Base-by-base conservation (phyloP, 2,888 invertebrate genomes). In the Tachina lurida region DNA sequence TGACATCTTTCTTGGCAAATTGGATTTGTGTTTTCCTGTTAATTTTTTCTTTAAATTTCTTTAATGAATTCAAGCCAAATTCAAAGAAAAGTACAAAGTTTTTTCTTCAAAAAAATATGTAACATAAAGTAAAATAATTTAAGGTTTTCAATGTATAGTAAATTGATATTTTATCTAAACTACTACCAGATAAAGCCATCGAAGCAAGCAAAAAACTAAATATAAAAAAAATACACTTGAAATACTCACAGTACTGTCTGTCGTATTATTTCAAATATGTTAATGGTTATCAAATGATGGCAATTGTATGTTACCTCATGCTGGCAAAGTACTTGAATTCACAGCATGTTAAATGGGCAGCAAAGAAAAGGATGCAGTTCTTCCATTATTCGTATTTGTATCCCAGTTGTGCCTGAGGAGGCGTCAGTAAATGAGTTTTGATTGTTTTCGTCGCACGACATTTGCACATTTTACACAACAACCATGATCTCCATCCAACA, bases 231-330 rank as follows among this genome's bases (percentile, higher is more conserved):
- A 31, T 7, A 39, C 22, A 71, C 15, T 39, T 41, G 2, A 49
- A 56, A 15, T n/a, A 17, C n/a, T 73, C n/a, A 43, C 17, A 62
- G 5, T 49, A 63, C 22, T 9, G 22, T 58, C 22, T 9, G 22
- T 58, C 71, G 10, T 45, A 68, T 19, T 31, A 39, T 56, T 43
- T 22, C 5, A 65, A 71, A 84, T 60, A 43, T 60, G 22, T 84
- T 77, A 86, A 86, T 86, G 17, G 76, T 76, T 83, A 86, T 86
- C 83, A 86, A 86, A 80, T 86, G 83, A 86, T 73, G 79, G 17
- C 84, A 76, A 77, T 81, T 84, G 80, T 81, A 74, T 17, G 39
- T 54, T 49, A 83, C 79, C 76, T 74, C 86, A 52, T 83, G 86
- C 83, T 79, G 86, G 12, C 67, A 43, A 78, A 80, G 83, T 83